phyloP scores from a whole-genome alignment of 2,113 vertebrate species.

The Poeciliopsis occidentalis region DNA sequence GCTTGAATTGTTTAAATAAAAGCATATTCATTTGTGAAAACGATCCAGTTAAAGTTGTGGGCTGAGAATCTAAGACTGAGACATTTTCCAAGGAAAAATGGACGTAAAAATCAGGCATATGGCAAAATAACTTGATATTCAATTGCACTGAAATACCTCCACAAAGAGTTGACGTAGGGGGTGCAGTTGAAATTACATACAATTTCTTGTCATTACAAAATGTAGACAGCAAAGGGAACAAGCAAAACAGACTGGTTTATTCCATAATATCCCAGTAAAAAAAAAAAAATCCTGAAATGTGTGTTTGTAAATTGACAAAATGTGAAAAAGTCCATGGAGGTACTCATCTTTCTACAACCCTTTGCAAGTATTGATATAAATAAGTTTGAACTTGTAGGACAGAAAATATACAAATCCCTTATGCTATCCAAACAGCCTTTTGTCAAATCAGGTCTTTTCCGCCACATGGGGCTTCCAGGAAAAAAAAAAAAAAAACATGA shows the following conservation, averaged over 20 bases:
- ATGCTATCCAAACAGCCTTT: conserved; percentile 23
- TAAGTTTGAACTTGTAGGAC: not conserved
- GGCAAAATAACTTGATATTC: not conserved
- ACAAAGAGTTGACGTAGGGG: not conserved
- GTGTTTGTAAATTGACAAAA: too few relatives aligned
- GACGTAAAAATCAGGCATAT: not conserved
- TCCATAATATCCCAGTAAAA: not conserved
- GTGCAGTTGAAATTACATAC: not conserved
- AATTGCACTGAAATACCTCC: not conserved
- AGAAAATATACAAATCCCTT: conserved; percentile 9
- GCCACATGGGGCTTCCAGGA: conserved; percentile 28
- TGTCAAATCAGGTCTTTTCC: conserved; percentile 12
- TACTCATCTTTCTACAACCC: not conserved
- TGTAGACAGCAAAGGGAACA: not conserved
- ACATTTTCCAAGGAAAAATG: not conserved
- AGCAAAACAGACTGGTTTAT: not conserved
- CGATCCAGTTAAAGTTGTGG: not conserved
- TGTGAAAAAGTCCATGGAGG: not conserved
- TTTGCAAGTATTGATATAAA: not conserved
- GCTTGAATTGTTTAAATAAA: not conserved
- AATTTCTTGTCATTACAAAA: not conserved
- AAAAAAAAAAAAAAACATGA: too few relatives aligned
- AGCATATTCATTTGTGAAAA: not conserved
- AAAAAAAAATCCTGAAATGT: too few relatives aligned
- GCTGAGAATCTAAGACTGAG: not conserved